Base-by-base conservation (phyloP, 2,113 vertebrate species). In the Typhlomys cinereus region DNA sequence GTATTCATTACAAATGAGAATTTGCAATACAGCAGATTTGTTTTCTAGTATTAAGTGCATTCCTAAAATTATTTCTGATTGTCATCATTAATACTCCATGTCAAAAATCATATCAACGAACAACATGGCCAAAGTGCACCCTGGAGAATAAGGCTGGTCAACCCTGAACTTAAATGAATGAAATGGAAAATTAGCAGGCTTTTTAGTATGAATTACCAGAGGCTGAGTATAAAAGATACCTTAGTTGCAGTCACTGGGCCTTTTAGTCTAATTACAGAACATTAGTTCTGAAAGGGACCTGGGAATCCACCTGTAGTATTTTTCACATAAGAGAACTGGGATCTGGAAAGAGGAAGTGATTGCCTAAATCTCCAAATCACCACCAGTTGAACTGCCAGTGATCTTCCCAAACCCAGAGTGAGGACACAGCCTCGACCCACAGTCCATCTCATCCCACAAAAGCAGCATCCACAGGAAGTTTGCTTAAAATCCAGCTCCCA, bases 61-160 rank as follows among this genome's bases (percentile, higher is more conserved):
- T 82, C 52, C n/a, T 78, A 46, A 62, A 62, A 52, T 88, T 79
- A 89, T 78, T 93, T 94, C 89, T 54, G 57, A 78, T 59, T 62
- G 52, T 75, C 34, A 54, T 82, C 62, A 62, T 71, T 62, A 80
- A 89, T 18, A 5, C 25, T 27, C 25, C 13, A 31, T 57, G 50
- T 92, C 67, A 41, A 71, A 31, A 44, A 18, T 44, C 84, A 85
- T 36, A 62, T 52, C 73, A 79, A 48, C 57, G 59, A 44, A 66
- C 46, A 74, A 36, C 25, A 25, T 69, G 29, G 62, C 18, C 67
- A 71, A 9, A 14, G 0, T 4, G 25, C 25, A 23, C 25, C 34
- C 31, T 50, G n/a, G 31, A 10, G 5, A 75, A 9, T 11, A 75
- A 20, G 23, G 79, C 44, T n/a, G 52, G 46, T 61, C 8, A 21